These are phyloP conservation scores for Muscina levida DNA, from an alignment of 2,888 invertebrate species.

Conservation along the genomic window DNA sequence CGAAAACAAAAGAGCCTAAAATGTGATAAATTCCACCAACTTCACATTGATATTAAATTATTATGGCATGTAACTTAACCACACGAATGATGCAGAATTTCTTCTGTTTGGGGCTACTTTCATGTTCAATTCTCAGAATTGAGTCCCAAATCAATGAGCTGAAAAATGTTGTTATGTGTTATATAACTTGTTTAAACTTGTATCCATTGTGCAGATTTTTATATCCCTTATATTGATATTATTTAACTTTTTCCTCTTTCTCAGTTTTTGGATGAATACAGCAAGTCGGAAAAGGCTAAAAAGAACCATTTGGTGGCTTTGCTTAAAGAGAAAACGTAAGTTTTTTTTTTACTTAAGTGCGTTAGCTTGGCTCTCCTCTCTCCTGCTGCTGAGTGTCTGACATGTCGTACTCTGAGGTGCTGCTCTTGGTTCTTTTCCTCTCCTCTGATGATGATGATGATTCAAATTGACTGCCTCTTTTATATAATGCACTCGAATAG, in stretches of 20 bases:
- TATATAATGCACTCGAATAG: slow-evolving; percentile 29
- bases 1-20: too few species aligned
- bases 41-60: too few species aligned
- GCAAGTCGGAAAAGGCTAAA: slow-evolving; percentile 78
- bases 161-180: too few species aligned
- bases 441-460: not conserved
- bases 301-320: slow-evolving; percentile 77
- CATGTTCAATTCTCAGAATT: too few species aligned
- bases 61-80: too few species aligned
- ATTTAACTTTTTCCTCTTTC: slow-evolving; percentile 21
- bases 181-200: too few species aligned
- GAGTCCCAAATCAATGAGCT: too few species aligned
- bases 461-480: slow-evolving; percentile 42
- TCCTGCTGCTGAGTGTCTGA: not conserved
- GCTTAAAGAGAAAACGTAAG: slow-evolving; percentile 71
- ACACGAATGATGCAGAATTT: too few species aligned
- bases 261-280: slow-evolving; percentile 78
- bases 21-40: too few species aligned
- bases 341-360: not conserved
- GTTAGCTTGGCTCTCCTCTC: not conserved
- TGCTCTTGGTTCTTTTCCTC: slow-evolving; percentile 29
- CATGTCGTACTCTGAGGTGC: slow-evolving; percentile 40
- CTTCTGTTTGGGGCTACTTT: too few species aligned
- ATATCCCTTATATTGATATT: too few species aligned
- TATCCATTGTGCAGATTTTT: too few species aligned